A percentile compares a stretch with the other conserved stretches of the same genome.
Evolutionary conservation across 1,140 invertebrate genomes (phyloP).

Genomic region (Galleria mellonella): DNA sequence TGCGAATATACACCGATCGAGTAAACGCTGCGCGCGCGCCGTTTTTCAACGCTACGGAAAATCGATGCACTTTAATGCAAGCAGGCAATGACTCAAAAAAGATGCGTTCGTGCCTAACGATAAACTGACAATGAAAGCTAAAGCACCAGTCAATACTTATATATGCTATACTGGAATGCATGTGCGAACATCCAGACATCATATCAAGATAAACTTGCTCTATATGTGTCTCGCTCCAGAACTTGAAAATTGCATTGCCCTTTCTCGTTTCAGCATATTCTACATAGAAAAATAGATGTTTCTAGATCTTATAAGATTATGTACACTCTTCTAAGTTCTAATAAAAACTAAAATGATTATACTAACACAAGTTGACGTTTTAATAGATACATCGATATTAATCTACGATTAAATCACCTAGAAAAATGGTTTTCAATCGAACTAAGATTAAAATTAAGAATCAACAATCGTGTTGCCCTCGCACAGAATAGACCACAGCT

Average conservation of each 20-base stretch:
- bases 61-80: constrained; percentile 22
- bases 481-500: too few species aligned
- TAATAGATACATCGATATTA: too few species aligned
- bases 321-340: too few species aligned
- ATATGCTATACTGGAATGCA: constrained; percentile 38
- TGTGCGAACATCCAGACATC: constrained; percentile 13
- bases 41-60: constrained; percentile 15
- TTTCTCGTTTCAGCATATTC: too few species aligned
- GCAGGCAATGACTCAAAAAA: constrained; percentile 3
- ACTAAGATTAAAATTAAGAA: too few species aligned
- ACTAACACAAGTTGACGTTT: too few species aligned
- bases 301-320: constrained; percentile 6
- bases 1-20: constrained; percentile 13
- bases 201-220: background rate
- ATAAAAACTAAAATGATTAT: too few species aligned
- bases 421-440: too few species aligned
- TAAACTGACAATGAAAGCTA: constrained; percentile 42
- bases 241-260: too few species aligned
- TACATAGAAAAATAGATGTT: background rate
- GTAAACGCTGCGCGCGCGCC: constrained; percentile 3
- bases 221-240: too few species aligned
- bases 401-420: too few species aligned
- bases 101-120: constrained; percentile 22
- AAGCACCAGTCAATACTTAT: constrained; percentile 43
- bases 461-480: too few species aligned